A percentile compares a stretch with the other conserved stretches of the same genome.
Conservation (phyloP, 2,888 invertebrate species). For the Oeneis ivallda region DNA sequence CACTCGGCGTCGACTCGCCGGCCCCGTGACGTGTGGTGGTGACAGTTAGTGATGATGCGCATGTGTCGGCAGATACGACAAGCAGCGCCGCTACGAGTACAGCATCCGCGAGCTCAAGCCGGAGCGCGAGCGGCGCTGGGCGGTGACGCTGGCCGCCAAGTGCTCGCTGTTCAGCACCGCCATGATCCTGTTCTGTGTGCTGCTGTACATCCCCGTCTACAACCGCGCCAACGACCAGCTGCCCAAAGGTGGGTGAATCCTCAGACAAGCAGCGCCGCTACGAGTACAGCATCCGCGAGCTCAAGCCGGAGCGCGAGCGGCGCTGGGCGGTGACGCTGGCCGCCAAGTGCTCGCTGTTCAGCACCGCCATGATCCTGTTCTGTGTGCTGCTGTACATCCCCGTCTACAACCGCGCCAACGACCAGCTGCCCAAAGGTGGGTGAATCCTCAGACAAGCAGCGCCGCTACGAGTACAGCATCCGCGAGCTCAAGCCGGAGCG, state of each 20-base stretch:
- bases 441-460: no score
- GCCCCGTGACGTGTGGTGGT: no score
- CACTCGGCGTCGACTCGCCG: no score
- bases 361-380: conserved; percentile 70
- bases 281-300: conserved; percentile 46
- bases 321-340: conserved; percentile 61
- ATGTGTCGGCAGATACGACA: conserved; percentile 46
- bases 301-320: conserved; percentile 49
- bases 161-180: no score
- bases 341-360: conserved; percentile 69
- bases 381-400: conserved; percentile 74
- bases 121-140: conserved; percentile 56
- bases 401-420: conserved; percentile 70
- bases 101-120: conserved; percentile 47
- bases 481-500: conserved; percentile 47
- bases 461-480: conserved; percentile 43
- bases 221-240: no score
- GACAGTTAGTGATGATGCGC: no score
- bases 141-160: conserved; percentile 60
- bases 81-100: conserved; percentile 49
- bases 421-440: conserved; percentile 50
- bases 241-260: no score
- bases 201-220: no score
- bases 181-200: no score
- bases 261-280: no score